Evolutionary conservation across 1,140 invertebrate species (phyloP).

Genomic region (Ips nitidus): DNA sequence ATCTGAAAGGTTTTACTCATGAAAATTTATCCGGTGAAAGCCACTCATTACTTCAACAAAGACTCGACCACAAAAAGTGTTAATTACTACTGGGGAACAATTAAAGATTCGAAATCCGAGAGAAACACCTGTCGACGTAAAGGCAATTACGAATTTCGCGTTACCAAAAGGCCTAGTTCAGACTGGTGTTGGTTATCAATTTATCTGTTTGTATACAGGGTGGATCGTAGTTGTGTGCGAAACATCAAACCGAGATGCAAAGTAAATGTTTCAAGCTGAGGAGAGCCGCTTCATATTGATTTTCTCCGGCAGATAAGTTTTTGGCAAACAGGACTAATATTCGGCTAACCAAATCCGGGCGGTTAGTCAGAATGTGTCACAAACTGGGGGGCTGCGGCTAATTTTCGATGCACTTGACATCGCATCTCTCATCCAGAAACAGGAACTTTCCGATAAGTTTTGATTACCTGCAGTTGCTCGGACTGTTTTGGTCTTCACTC

Average conservation of each 20-base stretch:
- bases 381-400: slow-evolving; percentile 5
- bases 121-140: too few species aligned
- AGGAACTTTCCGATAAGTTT: slow-evolving; percentile 14
- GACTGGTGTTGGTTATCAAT: too few species aligned
- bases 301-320: slow-evolving; percentile 3
- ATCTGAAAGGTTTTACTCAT: too few species aligned
- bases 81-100: too few species aligned
- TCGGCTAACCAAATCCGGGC: background rate
- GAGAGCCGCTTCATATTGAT: background rate
- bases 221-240: too few species aligned
- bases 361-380: slow-evolving; percentile 16
- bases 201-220: too few species aligned
- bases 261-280: background rate
- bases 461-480: slow-evolving; percentile 7
- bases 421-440: slow-evolving; percentile 2
- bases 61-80: too few species aligned
- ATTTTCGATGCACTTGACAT: slow-evolving; percentile 15
- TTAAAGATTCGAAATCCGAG: too few species aligned
- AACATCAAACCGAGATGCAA: background rate
- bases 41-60: too few species aligned
- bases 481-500: background rate
- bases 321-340: slow-evolving; percentile 8
- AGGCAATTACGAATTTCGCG: too few species aligned
- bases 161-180: too few species aligned
- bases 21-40: too few species aligned